Conservation (phyloP, 2,797 vertebrate species). For the Triplophysa bombifrons region DNA sequence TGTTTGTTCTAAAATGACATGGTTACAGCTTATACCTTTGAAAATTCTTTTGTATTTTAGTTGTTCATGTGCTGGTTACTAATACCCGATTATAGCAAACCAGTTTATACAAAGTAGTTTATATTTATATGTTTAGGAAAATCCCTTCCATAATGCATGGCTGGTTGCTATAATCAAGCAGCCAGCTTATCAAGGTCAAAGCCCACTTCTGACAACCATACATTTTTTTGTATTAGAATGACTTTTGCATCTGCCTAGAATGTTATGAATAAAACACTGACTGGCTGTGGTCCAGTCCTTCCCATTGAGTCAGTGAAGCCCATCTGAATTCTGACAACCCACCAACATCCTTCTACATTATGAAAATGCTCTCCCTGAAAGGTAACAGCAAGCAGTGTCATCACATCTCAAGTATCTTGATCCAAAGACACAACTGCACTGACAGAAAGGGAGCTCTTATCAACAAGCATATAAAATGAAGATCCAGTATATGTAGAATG, state of each 20-base stretch:
- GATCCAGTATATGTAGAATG: not conserved
- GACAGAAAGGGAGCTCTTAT: not conserved
- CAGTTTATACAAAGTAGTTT: not conserved
- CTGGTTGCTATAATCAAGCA: not conserved
- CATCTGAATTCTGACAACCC: not conserved
- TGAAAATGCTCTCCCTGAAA: not conserved
- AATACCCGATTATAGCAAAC: not conserved
- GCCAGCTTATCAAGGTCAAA: not conserved
- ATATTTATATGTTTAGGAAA: not conserved
- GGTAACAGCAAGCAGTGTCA: not conserved
- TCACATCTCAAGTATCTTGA: slow-evolving; percentile 20
- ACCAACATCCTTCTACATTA: not conserved
- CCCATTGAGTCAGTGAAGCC: not conserved
- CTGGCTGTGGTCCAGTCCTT: slow-evolving; percentile 26
- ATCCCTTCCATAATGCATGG: not conserved
- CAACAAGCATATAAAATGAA: slow-evolving; percentile 1
- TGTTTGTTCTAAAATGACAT: too few relatives aligned
- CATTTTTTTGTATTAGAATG: not conserved
- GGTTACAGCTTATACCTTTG: not conserved
- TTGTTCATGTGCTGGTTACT: not conserved
- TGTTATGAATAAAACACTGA: slow-evolving; percentile 18
- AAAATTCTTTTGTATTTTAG: not conserved
- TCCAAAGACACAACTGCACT: too few relatives aligned
- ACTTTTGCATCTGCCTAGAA: slow-evolving; percentile 9
- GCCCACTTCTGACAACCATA: not conserved